Evolutionary conservation across 2,888 invertebrate genomes (phyloP).

Genomic region (Philopedon plagiatum): DNA sequence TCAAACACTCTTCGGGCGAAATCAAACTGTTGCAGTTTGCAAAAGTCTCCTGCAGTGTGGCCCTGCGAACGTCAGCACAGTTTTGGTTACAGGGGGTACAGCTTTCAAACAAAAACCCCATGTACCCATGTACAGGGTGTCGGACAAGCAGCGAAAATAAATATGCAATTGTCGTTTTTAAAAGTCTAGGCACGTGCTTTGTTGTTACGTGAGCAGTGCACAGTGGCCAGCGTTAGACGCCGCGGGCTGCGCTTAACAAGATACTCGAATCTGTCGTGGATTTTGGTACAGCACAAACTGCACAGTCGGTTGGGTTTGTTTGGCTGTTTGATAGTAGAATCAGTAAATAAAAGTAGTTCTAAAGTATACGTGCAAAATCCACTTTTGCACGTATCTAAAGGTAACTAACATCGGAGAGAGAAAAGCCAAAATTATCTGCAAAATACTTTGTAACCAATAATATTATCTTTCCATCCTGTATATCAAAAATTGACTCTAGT

Average conservation of each 20-base stretch:
- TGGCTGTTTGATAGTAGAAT: background rate
- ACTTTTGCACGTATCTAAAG: no score
- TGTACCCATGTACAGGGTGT: conserved; percentile 24
- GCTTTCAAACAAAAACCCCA: conserved; percentile 32
- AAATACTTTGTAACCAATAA: no score
- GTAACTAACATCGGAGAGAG: no score
- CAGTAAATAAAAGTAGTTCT: no score
- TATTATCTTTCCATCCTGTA: no score
- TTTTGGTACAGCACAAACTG: conserved; percentile 19
- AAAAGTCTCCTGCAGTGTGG: conserved; percentile 31
- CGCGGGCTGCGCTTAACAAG: conserved; percentile 62
- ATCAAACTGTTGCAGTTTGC: conserved; percentile 19
- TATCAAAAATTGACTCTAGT: no score
- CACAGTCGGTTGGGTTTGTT: background rate
- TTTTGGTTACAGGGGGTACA: conserved; percentile 37
- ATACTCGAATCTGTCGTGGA: conserved; percentile 54
- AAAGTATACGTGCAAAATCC: no score
- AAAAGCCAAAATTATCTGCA: no score
- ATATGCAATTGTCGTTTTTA: conserved; percentile 37
- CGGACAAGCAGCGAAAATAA: conserved; percentile 35
- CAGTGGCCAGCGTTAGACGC: conserved; percentile 58
- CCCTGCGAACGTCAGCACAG: conserved; percentile 18
- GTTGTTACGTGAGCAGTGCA: conserved; percentile 58
- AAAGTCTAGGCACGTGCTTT: conserved; percentile 63
- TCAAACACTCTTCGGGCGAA: conserved; percentile 29